Evolutionary conservation across 2,888 invertebrate genomes (phyloP), one percentile per base, ranked within the genome.

Genomic region (Cyclophora punctaria): DNA sequence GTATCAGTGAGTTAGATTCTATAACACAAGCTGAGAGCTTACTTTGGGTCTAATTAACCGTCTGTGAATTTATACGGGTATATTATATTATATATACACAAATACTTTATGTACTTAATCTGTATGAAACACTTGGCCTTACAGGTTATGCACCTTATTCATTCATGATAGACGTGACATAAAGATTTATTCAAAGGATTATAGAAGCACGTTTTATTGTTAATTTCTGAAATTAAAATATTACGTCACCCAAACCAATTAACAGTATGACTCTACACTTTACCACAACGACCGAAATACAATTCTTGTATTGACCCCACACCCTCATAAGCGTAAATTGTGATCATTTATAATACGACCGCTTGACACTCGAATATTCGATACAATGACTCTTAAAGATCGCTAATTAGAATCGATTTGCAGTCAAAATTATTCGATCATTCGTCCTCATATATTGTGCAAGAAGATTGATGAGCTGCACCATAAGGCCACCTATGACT

Each of bases 361-460:
- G 75, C 77, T 71, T 80, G 76, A 78, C 78, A 63, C 63, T 68
- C 62, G 66, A 70, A 65, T 70, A 68, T 67, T 67, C 41, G 55
- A 54, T 66, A 80, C 81, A 84, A 82, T 84, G 81, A 84, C 80
- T 85, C 77, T 75, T 79, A 81, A 85, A 82, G 82, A 79, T 80
- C 72, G 68, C 67, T 81, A 86, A 88, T 86, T 86, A 84, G 79
- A 75, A 82, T 76, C 80, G 78, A 82, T 86, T 82, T 80, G 80
- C 78, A 74, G 73, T 71, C 70, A 69, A 53, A 63, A 64, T 67
- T 64, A 72, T 71, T 71, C 68, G 62, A 67, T 66, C 75, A 76
- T 83, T 81, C 75, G 76, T 83, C 78, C 66, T 66, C 65, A 64
- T 61, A 62, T 57, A 62, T 83, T 84, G 81, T 78, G 66, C 75